phyloP scores from a whole-genome alignment of 2,797 vertebrate genomes.

The Prionace glauca region DNA sequence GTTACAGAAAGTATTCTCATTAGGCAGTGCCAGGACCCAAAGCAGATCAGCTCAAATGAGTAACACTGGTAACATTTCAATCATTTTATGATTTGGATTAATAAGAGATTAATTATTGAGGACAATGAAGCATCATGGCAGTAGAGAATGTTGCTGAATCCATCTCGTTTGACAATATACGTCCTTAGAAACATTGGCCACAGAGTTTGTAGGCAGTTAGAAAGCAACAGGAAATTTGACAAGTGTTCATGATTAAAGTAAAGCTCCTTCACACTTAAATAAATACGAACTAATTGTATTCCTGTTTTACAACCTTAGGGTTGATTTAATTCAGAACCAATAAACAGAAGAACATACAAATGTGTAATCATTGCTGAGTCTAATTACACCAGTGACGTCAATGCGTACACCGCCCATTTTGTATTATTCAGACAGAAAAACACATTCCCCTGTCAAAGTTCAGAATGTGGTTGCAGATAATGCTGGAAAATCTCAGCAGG shows the following conservation, averaged over 20 bases:
- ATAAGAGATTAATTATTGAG: neutral
- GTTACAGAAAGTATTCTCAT: neutral
- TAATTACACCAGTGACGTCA: neutral
- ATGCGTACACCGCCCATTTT: neutral
- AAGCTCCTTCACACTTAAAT: neutral
- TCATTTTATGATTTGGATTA: neutral
- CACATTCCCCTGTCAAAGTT: neutral
- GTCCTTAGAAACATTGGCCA: neutral
- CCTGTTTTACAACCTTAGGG: neutral
- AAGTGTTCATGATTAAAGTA: neutral
- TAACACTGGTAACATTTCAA: neutral
- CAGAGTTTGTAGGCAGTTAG: neutral
- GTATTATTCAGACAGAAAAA: neutral
- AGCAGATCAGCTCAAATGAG: neutral
- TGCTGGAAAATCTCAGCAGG: too few species aligned
- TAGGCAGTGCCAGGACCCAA: neutral
- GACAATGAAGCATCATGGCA: neutral
- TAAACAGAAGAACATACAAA: neutral
- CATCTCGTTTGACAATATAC: neutral
- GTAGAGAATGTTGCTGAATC: neutral
- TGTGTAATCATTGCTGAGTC: neutral
- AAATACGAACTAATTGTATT: neutral
- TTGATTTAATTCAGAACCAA: neutral
- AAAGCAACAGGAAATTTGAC: conserved; percentile 14
- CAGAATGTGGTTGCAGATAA: neutral